These are phyloP conservation scores for Leptopilina myrica DNA, from an alignment of 2,888 invertebrate species.

Conservation along the genomic window DNA sequence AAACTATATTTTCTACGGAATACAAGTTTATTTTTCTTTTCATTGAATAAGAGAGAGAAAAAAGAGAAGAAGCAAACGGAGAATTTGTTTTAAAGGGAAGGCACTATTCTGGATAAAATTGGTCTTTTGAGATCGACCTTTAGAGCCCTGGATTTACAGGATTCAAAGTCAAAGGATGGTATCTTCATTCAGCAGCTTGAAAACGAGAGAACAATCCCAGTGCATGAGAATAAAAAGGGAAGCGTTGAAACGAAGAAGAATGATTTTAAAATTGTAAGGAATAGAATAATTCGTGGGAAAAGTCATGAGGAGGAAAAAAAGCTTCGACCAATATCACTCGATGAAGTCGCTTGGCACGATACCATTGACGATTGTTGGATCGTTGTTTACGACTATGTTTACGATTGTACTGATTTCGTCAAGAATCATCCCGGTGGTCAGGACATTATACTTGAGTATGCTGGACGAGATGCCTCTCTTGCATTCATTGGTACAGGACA, in stretches of 20 bases:
- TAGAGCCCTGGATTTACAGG: constrained; percentile 45
- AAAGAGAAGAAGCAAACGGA: neutral
- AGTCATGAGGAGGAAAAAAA: constrained; percentile 34
- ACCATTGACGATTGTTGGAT: constrained; percentile 88
- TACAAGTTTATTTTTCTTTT: neutral
- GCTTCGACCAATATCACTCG: constrained; percentile 79
- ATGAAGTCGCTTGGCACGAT: constrained; percentile 88
- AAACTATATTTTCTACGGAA: neutral
- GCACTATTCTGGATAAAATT: constrained; percentile 41
- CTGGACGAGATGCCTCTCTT: constrained; percentile 89
- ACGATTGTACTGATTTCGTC: constrained; percentile 88
- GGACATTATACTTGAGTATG: constrained; percentile 89
- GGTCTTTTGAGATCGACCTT: constrained; percentile 51
- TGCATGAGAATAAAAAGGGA: constrained; percentile 9
- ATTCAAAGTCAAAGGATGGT: constrained; percentile 31
- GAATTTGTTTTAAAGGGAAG: constrained; percentile 19
- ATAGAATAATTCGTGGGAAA: neutral
- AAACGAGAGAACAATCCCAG: constrained; percentile 36
- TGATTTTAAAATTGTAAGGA: constrained; percentile 16
- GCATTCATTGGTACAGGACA: constrained; percentile 91
- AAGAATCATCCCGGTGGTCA: constrained; percentile 90
- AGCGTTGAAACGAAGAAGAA: constrained; percentile 27
- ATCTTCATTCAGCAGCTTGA: constrained; percentile 34
- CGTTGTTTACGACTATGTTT: constrained; percentile 91
- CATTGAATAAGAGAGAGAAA: too few relatives aligned